Evolutionary conservation across 92 coral and sea anemone genomes (phyloP).

Genomic region (Muricea muricata): DNA sequence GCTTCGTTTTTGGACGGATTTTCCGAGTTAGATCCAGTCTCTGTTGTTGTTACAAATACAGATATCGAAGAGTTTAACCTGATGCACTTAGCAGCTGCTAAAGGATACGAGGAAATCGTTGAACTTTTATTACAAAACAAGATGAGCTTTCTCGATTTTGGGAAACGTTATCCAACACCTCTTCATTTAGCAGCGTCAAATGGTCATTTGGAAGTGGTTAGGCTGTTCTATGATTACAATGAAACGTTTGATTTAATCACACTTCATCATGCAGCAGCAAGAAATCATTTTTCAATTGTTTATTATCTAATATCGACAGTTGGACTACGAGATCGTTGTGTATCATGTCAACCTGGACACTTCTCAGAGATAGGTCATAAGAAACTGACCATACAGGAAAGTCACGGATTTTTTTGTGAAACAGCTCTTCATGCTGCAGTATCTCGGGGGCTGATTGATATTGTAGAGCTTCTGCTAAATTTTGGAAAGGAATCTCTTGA

Average conservation of each 20-base stretch:
- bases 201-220: slow-evolving; percentile 54
- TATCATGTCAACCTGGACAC: slow-evolving; percentile 36
- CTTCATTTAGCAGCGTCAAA: slow-evolving; percentile 66
- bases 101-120: slow-evolving; percentile 56
- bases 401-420: slow-evolving; percentile 54
- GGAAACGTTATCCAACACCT: no score
- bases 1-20: slow-evolving; percentile 27
- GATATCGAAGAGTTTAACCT: no score
- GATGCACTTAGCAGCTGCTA: no score
- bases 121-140: slow-evolving; percentile 43
- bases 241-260: slow-evolving; percentile 45
- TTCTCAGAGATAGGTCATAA: background rate
- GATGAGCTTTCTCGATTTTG: slow-evolving; percentile 33
- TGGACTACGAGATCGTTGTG: no score
- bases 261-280: no score
- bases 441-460: background rate
- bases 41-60: no score
- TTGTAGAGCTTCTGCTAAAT: background rate
- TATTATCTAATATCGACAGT: slow-evolving; percentile 46
- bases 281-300: slow-evolving; percentile 37
- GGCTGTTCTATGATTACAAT: slow-evolving; percentile 35
- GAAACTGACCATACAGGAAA: slow-evolving; percentile 32
- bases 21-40: slow-evolving; percentile 3
- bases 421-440: slow-evolving; percentile 77
- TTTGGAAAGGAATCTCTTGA: slow-evolving; percentile 15